Percentiles rank a stretch among this genome's conserved stretches.
phyloP scores from a whole-genome alignment of 1,140 invertebrate genomes.

The Cyphomyrmex costatus region DNA sequence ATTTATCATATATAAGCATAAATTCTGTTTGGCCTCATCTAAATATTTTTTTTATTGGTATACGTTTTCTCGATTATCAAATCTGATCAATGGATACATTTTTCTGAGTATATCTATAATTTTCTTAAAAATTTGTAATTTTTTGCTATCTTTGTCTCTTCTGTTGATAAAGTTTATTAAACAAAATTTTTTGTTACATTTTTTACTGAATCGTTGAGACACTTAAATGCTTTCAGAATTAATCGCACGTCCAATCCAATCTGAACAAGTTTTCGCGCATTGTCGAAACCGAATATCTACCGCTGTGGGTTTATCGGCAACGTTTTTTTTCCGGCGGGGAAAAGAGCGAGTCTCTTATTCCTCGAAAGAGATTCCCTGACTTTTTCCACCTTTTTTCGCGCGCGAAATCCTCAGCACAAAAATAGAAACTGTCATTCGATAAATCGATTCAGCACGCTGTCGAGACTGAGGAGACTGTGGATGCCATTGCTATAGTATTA shows the following conservation, averaged over 20 bases:
- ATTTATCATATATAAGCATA: too few species aligned
- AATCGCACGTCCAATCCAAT: slow-evolving; percentile 17
- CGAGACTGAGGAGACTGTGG: slow-evolving; percentile 36
- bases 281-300: background rate
- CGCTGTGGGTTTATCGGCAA: background rate
- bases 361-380: background rate
- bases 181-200: background rate
- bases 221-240: slow-evolving; percentile 35
- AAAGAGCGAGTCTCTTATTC: slow-evolving; percentile 23
- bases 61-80: too few species aligned
- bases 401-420: slow-evolving; percentile 28
- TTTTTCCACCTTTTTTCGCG: background rate
- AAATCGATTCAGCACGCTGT: slow-evolving; percentile 56
- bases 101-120: too few species aligned
- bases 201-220: slow-evolving; percentile 1
- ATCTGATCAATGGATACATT: too few species aligned
- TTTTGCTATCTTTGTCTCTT: background rate
- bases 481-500: slow-evolving; percentile 38
- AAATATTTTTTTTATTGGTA: too few species aligned
- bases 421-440: slow-evolving; percentile 61
- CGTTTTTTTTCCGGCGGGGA: too few species aligned
- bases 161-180: background rate
- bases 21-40: too few species aligned
- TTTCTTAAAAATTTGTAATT: background rate
- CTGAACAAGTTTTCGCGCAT: background rate